phyloP scores from a whole-genome alignment of 2,888 invertebrate species.

The Biston betularia region DNA sequence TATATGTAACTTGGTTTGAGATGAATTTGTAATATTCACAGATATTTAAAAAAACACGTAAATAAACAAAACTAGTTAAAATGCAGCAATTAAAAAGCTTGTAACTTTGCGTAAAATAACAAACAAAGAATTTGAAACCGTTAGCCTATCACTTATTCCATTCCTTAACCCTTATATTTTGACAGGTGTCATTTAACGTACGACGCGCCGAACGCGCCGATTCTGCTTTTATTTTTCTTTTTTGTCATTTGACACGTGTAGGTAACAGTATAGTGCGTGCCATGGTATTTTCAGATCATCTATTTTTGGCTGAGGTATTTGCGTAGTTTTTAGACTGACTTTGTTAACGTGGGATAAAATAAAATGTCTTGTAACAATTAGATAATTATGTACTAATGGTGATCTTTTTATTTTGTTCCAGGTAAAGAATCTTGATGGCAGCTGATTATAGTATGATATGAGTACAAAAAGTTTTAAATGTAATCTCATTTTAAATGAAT shows the following conservation, averaged over 20 bases:
- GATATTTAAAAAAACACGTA: too few relatives aligned
- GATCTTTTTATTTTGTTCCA: slow-evolving; percentile 34
- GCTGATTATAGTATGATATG: not conserved
- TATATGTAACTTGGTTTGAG: too few relatives aligned
- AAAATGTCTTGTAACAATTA: slow-evolving; percentile 1
- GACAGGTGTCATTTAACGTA: slow-evolving; percentile 70
- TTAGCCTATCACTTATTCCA: slow-evolving; percentile 16
- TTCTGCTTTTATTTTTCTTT: slow-evolving; percentile 47
- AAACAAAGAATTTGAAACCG: slow-evolving; percentile 11
- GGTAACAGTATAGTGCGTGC: slow-evolving; percentile 31
- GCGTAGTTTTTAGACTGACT: slow-evolving; percentile 7
- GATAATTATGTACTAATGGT: slow-evolving; percentile 6
- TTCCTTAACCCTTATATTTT: slow-evolving; percentile 53
- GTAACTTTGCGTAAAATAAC: not conserved
- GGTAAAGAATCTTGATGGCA: slow-evolving; percentile 18
- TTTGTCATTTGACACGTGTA: slow-evolving; percentile 45
- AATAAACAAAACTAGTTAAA: slow-evolving; percentile 3
- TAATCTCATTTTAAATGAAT: not conserved
- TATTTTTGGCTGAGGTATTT: slow-evolving; percentile 29
- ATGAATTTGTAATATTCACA: too few relatives aligned
- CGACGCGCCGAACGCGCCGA: slow-evolving; percentile 40
- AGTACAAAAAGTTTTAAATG: not conserved
- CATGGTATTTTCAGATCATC: slow-evolving; percentile 26
- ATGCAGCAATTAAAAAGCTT: not conserved
- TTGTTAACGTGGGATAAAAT: slow-evolving; percentile 5